Base-by-base conservation (phyloP, 2,113 vertebrate genomes). In the Nibea coibor region DNA sequence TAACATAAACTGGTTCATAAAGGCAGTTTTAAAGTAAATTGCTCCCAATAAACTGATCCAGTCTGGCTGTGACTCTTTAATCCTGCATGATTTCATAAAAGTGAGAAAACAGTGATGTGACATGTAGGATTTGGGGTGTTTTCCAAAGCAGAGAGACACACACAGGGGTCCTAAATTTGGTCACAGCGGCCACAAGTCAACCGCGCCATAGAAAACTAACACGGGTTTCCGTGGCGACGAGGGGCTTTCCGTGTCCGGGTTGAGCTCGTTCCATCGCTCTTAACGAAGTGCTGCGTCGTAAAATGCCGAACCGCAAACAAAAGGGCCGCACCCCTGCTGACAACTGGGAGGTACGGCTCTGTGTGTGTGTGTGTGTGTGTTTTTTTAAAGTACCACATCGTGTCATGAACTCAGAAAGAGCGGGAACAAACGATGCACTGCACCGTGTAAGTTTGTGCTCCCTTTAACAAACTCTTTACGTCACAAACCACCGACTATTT, bases 221-320 rank as follows among this genome's bases (percentile, higher is more conserved):
- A 61, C 15, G 22, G 15, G 45, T 83, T 57, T 43, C 73, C 28
- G 11, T 43, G 88, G 72, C 20, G n/a, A 88, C n/a, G 2, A 11
- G 62, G 79, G 75, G 74, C 48, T 87, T 85, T 88, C 71, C 71
- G 17, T 2, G 56, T 87, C 86, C 69, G 35, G 67, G 63, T 19
- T 0, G 42, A 78, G 67, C 48, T 28, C 3, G 58, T 70, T 82
- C 70, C 67, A 50, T 39, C 71, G 73, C 82, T 68, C 61, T 80
- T 90, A 87, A 91, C 67, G 80, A 91, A 92, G 87, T 80, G 88
- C 72, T 10, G 61, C 43, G 17, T 83, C 65, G 35, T 89, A 91
- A 90, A 91, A 81, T 20, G 16, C 14, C 16, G 3, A 39, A 71
- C 84, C 83, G 47, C 90, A 91, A 90, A 91, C 86, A 87, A 89